phyloP scores from a whole-genome alignment of 2,113 vertebrate species.

The Rhinopithecus roxellana region DNA sequence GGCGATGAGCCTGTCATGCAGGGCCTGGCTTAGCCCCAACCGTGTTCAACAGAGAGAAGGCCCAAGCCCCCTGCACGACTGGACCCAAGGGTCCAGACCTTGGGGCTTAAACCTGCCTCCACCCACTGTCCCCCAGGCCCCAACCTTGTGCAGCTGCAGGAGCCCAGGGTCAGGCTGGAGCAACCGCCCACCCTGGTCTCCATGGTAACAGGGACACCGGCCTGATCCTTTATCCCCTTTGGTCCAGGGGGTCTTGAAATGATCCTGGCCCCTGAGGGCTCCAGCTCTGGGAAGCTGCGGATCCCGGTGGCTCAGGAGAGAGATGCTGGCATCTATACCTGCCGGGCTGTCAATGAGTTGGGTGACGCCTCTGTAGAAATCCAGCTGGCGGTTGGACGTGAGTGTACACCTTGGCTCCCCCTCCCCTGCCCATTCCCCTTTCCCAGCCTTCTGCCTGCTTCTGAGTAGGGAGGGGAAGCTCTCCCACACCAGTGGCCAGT shows the following conservation, averaged over 20 bases:
- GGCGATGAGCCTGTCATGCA: neutral
- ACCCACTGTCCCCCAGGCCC: too few species aligned
- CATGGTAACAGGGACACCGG: rapidly evolving
- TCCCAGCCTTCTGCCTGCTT: neutral
- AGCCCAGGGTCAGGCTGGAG: neutral
- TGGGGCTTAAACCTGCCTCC: too few species aligned
- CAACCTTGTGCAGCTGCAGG: neutral
- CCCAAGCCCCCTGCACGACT: neutral
- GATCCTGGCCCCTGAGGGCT: constrained; percentile 78
- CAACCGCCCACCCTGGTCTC: neutral
- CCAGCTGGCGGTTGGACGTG: constrained; percentile 89
- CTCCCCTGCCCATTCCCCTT: neutral
- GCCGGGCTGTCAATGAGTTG: constrained; percentile 86
- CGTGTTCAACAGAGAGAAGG: neutral
- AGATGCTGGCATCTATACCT: constrained; percentile 89
- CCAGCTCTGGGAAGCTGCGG: constrained; percentile 80
- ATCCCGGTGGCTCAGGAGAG: constrained; percentile 85
- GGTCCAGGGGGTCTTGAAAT: constrained; percentile 87
- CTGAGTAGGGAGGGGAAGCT: neutral
- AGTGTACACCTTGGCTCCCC: constrained; percentile 65
- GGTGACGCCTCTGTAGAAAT: constrained; percentile 82
- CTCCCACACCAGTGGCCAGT: rapidly evolving
- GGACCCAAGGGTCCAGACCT: neutral
- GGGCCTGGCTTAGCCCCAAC: neutral
- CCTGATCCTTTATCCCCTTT: neutral